A percentile compares a stretch with the other conserved stretches of the same genome.
phyloP scores from a whole-genome alignment of 2,797 vertebrate genomes.

The Geotrypetes seraphini region DNA sequence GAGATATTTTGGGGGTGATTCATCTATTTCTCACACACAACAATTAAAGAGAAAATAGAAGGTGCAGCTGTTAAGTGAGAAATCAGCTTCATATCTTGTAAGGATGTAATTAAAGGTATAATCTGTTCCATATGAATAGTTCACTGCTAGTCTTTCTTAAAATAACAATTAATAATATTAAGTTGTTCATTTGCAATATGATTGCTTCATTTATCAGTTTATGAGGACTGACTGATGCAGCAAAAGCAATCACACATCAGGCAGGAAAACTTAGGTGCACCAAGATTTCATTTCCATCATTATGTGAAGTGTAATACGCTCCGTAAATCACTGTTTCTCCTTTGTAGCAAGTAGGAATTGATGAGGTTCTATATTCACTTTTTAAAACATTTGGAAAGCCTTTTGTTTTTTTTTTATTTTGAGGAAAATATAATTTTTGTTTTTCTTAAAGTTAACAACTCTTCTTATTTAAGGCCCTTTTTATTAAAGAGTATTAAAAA shows the following conservation, averaged over 20 bases:
- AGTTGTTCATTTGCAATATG: slow-evolving; percentile 37
- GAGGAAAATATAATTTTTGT: too few relatives aligned
- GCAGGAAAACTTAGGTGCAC: too few relatives aligned
- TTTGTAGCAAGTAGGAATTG: too few relatives aligned
- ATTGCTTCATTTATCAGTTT: slow-evolving; percentile 33
- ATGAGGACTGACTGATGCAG: slow-evolving; percentile 42
- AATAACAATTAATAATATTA: slow-evolving; percentile 57
- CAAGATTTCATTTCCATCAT: too few relatives aligned
- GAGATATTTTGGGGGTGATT: slow-evolving; percentile 43
- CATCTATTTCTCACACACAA: slow-evolving; percentile 52
- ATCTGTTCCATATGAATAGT: slow-evolving; percentile 59
- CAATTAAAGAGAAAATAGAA: slow-evolving; percentile 56
- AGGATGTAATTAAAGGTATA: slow-evolving; percentile 62
- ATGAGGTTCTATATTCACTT: too few relatives aligned
- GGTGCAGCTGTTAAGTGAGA: slow-evolving; percentile 30
- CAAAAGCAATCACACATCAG: slow-evolving; percentile 31
- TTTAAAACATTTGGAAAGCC: too few relatives aligned
- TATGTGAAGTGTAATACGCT: too few relatives aligned
- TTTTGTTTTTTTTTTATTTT: too few relatives aligned
- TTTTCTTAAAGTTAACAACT: too few relatives aligned
- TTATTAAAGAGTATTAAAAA: too few relatives aligned
- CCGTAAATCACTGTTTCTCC: too few relatives aligned
- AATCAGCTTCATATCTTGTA: slow-evolving; percentile 54
- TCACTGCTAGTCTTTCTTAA: slow-evolving; percentile 46
- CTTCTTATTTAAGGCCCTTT: too few relatives aligned